Percentiles rank a stretch among this genome's conserved stretches.
Conservation (phyloP, 2,113 vertebrate genomes). For the Eupsittula cactorum region DNA sequence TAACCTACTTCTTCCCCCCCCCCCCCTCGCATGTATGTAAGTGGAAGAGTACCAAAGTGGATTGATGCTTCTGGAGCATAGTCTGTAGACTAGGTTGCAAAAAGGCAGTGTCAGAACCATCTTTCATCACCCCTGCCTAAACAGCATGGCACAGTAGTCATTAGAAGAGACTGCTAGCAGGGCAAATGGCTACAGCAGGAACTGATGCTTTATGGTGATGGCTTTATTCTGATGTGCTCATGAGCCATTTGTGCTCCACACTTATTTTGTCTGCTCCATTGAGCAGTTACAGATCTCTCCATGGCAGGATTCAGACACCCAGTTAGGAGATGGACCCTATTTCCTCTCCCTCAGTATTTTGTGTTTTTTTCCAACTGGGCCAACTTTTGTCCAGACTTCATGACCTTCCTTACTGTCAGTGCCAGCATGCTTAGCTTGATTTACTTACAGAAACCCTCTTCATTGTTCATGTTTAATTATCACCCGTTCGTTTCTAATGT, state of each 20-base stretch:
- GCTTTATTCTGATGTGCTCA: neutral
- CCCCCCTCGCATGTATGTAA: accelerated
- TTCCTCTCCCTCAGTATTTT: neutral
- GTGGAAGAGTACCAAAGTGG: neutral
- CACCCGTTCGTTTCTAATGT: slow-evolving; percentile 49
- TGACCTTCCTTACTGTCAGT: slow-evolving; percentile 41
- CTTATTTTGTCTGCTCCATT: neutral
- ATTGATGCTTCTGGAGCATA: neutral
- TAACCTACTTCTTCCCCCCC: neutral
- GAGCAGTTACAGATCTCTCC: neutral
- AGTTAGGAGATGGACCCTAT: neutral
- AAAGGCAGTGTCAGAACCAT: neutral
- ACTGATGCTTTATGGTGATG: neutral
- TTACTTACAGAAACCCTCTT: slow-evolving; percentile 33
- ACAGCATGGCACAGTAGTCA: neutral
- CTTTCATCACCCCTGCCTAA: neutral
- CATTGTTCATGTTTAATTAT: slow-evolving; percentile 64
- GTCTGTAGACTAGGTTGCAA: neutral
- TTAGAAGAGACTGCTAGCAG: neutral
- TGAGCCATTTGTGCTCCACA: neutral
- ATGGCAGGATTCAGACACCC: neutral
- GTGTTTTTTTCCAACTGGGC: neutral
- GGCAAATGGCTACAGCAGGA: neutral
- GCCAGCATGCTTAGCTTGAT: slow-evolving; percentile 24
- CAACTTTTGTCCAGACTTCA: neutral